phyloP scores from a whole-genome alignment of 2,888 invertebrate species.

The Zele albiditarsus region DNA sequence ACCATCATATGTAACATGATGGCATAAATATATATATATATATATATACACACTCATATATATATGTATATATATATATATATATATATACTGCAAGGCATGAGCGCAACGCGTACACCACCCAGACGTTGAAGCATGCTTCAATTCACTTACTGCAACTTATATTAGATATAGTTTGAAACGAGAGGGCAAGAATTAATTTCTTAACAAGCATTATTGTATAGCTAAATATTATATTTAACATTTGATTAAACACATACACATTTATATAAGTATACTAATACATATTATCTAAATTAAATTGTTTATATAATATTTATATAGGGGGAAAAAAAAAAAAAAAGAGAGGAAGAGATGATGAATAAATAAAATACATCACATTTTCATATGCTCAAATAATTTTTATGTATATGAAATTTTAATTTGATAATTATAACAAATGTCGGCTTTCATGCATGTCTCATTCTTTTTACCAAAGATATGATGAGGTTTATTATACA shows the following conservation, averaged over 20 bases:
- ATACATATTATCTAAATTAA: background rate
- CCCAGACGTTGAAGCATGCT: conserved; percentile 38
- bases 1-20: conserved; percentile 16
- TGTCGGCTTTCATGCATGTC: background rate
- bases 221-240: background rate
- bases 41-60: background rate
- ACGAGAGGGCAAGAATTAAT: conserved; percentile 36
- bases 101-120: background rate
- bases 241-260: background rate
- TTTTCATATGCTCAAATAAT: background rate
- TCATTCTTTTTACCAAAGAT: background rate
- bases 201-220: conserved; percentile 33
- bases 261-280: background rate
- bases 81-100: background rate
- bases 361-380: background rate
- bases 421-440: background rate
- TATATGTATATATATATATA: background rate
- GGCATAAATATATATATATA: background rate
- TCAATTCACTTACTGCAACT: conserved; percentile 42
- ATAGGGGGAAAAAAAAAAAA: too few species aligned
- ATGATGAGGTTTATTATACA: too few species aligned
- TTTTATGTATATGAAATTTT: background rate
- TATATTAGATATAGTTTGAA: conserved; percentile 32
- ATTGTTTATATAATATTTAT: background rate
- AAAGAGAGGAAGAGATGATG: too few species aligned